Conservation (phyloP, 2,797 vertebrate species). For the Sebastes dallii region DNA sequence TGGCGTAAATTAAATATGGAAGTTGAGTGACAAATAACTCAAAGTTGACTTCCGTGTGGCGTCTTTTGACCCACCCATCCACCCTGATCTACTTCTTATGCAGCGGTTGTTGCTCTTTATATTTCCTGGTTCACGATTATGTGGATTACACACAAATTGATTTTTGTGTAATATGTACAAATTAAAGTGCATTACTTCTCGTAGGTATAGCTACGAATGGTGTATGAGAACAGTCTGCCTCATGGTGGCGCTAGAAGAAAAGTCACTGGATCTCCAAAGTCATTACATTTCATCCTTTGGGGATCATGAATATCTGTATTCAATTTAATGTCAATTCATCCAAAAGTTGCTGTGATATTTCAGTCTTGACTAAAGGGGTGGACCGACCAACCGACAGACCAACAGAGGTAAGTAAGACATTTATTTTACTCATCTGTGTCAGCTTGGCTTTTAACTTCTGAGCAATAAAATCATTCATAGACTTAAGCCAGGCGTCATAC, state of each 20-base stretch:
- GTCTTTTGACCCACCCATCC: too few relatives aligned
- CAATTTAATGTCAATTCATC: background rate
- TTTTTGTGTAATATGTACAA: too few relatives aligned
- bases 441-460: background rate
- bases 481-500: background rate
- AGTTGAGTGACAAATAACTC: too few relatives aligned
- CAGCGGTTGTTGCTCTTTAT: too few relatives aligned
- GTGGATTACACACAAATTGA: too few relatives aligned
- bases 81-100: fast-evolving
- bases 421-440: background rate
- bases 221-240: too few relatives aligned
- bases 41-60: too few relatives aligned
- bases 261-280: background rate
- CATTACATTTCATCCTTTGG: background rate
- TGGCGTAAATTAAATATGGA: too few relatives aligned
- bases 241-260: background rate
- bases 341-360: background rate
- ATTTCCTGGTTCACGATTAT: too few relatives aligned
- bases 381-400: background rate
- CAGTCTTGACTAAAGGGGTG: background rate
- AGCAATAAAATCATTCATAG: background rate
- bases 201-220: too few relatives aligned
- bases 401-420: background rate
- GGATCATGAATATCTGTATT: background rate
- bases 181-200: too few relatives aligned